phyloP scores from a whole-genome alignment of 2,113 vertebrate species.

The Sinocyclocheilus anophthalmus region DNA sequence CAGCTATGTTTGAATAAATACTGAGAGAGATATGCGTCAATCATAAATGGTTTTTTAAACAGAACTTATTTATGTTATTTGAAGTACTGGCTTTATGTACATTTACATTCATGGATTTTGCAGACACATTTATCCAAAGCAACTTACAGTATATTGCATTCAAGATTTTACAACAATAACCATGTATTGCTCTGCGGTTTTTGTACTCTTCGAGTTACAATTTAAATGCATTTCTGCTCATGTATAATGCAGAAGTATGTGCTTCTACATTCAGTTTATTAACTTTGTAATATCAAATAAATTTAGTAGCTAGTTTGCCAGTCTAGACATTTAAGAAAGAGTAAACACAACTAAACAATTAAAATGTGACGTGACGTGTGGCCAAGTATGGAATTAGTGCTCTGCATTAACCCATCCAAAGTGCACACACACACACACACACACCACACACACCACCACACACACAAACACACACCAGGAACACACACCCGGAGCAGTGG shows the following conservation, averaged over 20 bases:
- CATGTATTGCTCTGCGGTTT: background rate
- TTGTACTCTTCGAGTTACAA: background rate
- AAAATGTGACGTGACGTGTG: too few species aligned
- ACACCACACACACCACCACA: too few species aligned
- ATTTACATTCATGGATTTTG: background rate
- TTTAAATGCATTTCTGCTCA: slow-evolving; percentile 6
- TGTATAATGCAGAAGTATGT: background rate
- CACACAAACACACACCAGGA: too few species aligned
- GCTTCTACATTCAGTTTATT: background rate
- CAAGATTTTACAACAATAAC: background rate
- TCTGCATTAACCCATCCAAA: too few species aligned
- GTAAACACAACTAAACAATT: background rate
- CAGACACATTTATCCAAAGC: background rate
- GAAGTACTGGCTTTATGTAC: background rate
- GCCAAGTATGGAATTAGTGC: too few species aligned
- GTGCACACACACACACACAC: too few species aligned
- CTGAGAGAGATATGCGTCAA: background rate
- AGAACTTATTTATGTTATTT: background rate
- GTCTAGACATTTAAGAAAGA: background rate
- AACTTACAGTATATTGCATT: background rate
- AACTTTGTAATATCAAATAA: background rate
- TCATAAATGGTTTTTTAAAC: background rate
- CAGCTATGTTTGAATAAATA: too few species aligned
- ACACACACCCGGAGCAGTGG: too few species aligned
- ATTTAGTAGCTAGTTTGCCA: background rate